Percentiles rank a stretch among this genome's conserved stretches.
Evolutionary conservation across 2,797 vertebrate genomes (phyloP).

Genomic region (Monodelphis domestica): DNA sequence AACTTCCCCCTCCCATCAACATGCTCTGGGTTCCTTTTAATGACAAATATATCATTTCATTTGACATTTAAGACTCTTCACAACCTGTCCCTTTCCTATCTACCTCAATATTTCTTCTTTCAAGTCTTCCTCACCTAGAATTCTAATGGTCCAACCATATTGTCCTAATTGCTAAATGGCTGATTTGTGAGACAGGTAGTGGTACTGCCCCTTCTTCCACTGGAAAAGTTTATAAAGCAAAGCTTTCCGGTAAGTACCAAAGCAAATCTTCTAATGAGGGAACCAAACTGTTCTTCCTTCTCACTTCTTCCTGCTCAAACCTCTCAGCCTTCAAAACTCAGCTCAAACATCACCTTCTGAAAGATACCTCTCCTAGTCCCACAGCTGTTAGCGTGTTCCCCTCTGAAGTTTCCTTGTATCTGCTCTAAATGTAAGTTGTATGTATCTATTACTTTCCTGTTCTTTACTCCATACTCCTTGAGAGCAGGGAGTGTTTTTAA

Average conservation of each 20-base stretch:
- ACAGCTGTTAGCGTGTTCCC: neutral
- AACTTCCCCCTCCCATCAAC: neutral
- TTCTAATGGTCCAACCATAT: neutral
- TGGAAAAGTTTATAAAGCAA: neutral
- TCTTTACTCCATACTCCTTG: neutral
- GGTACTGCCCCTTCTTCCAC: neutral
- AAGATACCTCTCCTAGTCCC: neutral
- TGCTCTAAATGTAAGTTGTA: neutral
- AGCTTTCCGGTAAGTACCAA: neutral
- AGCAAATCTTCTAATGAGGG: neutral
- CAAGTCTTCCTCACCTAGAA: neutral
- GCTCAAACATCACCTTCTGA: neutral
- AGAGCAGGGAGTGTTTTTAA: neutral
- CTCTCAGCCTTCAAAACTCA: neutral
- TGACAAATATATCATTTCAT: conserved; percentile 3
- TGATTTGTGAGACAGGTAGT: neutral
- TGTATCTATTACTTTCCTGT: neutral
- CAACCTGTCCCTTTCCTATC: neutral
- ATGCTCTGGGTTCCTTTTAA: neutral
- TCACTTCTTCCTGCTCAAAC: neutral
- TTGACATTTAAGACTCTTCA: neutral
- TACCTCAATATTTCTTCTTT: neutral
- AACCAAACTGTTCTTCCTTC: neutral
- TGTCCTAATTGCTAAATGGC: neutral
- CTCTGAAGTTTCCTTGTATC: neutral